Base-by-base conservation (phyloP, 2,797 vertebrate species). In the Paguma larvata region DNA sequence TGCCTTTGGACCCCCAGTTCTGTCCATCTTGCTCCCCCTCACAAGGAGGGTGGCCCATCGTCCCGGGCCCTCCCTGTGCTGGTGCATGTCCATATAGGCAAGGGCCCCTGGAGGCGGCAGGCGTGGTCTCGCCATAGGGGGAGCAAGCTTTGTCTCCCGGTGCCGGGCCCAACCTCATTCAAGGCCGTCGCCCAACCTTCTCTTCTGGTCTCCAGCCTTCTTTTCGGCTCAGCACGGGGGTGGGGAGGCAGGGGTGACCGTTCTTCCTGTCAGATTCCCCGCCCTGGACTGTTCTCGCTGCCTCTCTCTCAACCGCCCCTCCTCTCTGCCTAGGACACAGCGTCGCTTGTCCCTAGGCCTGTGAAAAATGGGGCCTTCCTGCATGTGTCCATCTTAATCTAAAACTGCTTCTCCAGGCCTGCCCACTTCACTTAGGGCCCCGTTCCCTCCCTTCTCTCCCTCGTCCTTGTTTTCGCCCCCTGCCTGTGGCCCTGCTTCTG, bases 151-250 rank as follows among this genome's bases (percentile, higher is more conserved):
- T 10, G 30, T 6, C 8, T 82, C 19, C 44, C 19, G 0, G 14
- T 2, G 41, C 70, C 1, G 32, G 48, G 25, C 6, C 21, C 1
- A 6, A 5, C 27, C 56, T 73, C 10, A 1, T 16, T 16, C 10
- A 78, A 62, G 67, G 65, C 41, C 80, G 21, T 51, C 21, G 3
- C 21, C 85, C 48, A 15, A 34, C 70, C 41, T 59, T 27, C 23
- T 19, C 27, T 46, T 84, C 30, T 21, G 18, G 14, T n/a, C 48
- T 8, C 27, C 38, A 44, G 53, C 84, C 63, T 44, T 67, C 63
- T 87, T 65, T 46, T 16, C 27, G 85, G 41, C 48, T 63, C 41
- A 11, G 6, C 14, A 2, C 8, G 1, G 25, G 63, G 56, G 56
- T 23, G 21, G 56, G 56, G 56, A 59, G 56, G 56, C 23, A 23